Evolutionary conservation across 2,797 vertebrate genomes (phyloP), one percentile per base, ranked within the genome.

Genomic region (Sciaenops ocellatus): DNA sequence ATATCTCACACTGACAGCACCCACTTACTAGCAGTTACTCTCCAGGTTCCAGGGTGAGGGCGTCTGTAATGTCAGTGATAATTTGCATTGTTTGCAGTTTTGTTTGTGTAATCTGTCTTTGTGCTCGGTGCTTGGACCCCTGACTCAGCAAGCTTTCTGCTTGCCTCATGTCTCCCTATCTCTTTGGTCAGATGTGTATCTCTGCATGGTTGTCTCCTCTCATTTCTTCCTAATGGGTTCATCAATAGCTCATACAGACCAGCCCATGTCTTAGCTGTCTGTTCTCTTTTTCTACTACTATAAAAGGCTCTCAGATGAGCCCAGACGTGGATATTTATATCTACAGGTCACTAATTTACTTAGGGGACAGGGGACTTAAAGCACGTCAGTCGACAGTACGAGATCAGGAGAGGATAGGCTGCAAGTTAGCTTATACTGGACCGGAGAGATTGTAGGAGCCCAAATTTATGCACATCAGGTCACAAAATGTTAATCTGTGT

Each of bases 61-160:
- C 1, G 3, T 73, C 54, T 70, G 4, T 78, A 70, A 70, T 73
- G 80, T 65, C 50, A 24, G 22, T 65, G 20, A 67, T 74, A 38
- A 87, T 83, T 80, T 87, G 80, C 87, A 48, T 42, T 68, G 52
- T 80, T 77, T 72, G 85, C 82, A 86, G 22, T 74, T 78, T 83
- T 77, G 38, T 18, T 60, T 79, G 64, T 84, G 64, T 83, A 70
- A 84, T 89, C 62, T 57, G 73, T 87, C 82, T 79, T 70, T 48
- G n/a, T 54, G 79, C 57, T 70, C 41, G 7, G 51, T 20, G 34
- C 44, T 38, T 22, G 52, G 50, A 18, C 26, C 60, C 42, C 78
- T 71, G 79, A 90, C 72, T 89, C 84, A 65, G 85, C 79, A 18
- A 62, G 73, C 69, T 87, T 90, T 87, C 74, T 88, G 90, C 87